Evolutionary conservation across 1,140 invertebrate species (phyloP).

Genomic region (Drosophila hydei): DNA sequence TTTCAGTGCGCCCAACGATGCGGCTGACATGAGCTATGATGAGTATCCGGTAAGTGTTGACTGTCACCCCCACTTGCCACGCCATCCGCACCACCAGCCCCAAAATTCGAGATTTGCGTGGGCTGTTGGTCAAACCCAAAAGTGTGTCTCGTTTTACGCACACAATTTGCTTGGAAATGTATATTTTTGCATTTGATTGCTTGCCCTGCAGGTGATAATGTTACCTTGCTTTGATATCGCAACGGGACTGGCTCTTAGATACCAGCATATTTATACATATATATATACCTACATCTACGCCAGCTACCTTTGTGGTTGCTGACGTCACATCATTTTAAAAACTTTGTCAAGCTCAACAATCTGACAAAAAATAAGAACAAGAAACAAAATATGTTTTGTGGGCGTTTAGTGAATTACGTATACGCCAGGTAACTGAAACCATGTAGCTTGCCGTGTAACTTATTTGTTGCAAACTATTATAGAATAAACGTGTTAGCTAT

Average conservation of each 20-base stretch:
- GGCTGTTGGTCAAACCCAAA: slow-evolving; percentile 38
- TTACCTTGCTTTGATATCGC: slow-evolving; percentile 35
- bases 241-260: not conserved
- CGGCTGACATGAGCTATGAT: slow-evolving; percentile 70
- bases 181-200: slow-evolving; percentile 79
- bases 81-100: not conserved
- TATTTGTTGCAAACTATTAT: not conserved
- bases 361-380: not conserved
- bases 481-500: too few relatives aligned
- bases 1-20: slow-evolving; percentile 64
- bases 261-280: too few relatives aligned
- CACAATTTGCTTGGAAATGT: slow-evolving; percentile 73
- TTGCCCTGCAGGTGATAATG: slow-evolving; percentile 56
- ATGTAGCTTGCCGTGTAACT: too few relatives aligned
- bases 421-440: slow-evolving; percentile 15
- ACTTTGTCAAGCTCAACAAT: not conserved
- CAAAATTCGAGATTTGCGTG: not conserved
- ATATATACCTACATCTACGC: not conserved
- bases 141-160: slow-evolving; percentile 65
- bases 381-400: slow-evolving; percentile 14
- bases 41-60: slow-evolving; percentile 75
- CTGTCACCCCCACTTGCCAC: not conserved
- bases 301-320: slow-evolving; percentile 6
- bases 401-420: slow-evolving; percentile 14
- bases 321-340: slow-evolving; percentile 51